Evolutionary conservation across 2,797 vertebrate genomes (phyloP).

Genomic region (Florisuga fusca): DNA sequence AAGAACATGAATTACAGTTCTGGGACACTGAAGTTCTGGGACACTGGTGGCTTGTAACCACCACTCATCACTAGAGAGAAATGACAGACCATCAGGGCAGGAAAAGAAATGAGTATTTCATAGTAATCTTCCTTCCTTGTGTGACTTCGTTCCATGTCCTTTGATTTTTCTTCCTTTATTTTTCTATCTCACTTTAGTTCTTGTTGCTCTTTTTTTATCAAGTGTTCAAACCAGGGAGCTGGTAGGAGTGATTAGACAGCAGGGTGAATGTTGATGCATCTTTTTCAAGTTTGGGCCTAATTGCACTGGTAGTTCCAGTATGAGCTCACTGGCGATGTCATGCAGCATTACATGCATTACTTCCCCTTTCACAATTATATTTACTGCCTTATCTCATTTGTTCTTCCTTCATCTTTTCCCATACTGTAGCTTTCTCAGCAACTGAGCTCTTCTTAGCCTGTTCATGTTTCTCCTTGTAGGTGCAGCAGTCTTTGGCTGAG

Average conservation of each 20-base stretch:
- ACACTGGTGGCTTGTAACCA: not conserved
- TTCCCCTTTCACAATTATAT: not conserved
- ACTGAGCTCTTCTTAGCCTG: not conserved
- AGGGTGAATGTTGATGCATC: not conserved
- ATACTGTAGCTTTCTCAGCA: not conserved
- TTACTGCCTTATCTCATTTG: not conserved
- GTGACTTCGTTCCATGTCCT: not conserved
- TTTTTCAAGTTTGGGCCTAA: not conserved
- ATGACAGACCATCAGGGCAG: not conserved
- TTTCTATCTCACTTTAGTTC: not conserved
- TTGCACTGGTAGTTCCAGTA: not conserved
- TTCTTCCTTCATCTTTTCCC: not conserved
- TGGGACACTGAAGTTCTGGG: not conserved
- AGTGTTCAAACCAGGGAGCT: not conserved
- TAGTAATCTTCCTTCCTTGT: not conserved
- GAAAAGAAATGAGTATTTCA: not conserved
- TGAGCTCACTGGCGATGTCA: not conserved
- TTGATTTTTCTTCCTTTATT: not conserved
- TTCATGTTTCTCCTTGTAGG: not conserved
- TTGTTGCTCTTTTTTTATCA: not conserved
- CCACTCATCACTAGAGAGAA: not conserved
- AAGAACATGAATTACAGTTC: not conserved
- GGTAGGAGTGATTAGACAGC: not conserved
- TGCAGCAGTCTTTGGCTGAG: not conserved
- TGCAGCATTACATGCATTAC: constrained; percentile 22